Percentiles rank a stretch among this genome's conserved stretches.
These are phyloP conservation scores for Cancer borealis DNA, from an alignment of 2,888 invertebrate genomes.

Conservation along the genomic window DNA sequence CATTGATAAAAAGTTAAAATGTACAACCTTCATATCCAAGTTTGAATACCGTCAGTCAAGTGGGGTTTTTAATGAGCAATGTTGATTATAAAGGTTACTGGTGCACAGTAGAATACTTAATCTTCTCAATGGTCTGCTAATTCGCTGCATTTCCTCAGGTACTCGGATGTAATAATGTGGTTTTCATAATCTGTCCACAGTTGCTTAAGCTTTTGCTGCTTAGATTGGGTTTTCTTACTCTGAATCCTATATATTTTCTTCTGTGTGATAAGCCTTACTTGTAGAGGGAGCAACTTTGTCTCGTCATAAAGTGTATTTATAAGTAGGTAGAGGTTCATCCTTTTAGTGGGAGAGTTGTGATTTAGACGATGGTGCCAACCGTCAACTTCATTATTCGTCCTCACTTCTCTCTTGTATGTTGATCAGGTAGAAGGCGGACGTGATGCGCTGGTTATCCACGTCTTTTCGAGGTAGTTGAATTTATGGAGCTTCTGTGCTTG, in stretches of 20 bases:
- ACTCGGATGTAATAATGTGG: conserved; percentile 49
- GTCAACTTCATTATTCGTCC: conserved; percentile 6
- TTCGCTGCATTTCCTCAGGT: conserved; percentile 46
- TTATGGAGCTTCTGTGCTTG: conserved; percentile 48
- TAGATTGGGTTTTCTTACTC: conserved; percentile 38
- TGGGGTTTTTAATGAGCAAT: too few species aligned
- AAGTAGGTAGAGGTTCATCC: conserved; percentile 45
- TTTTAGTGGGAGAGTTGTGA: conserved; percentile 36
- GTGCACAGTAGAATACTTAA: background rate
- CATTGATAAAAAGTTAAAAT: too few species aligned
- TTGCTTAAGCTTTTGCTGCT: conserved; percentile 23
- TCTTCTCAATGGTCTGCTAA: conserved; percentile 44
- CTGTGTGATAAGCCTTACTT: conserved; percentile 33
- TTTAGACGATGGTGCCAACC: conserved; percentile 48
- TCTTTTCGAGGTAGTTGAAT: conserved; percentile 46
- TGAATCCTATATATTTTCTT: conserved; percentile 32
- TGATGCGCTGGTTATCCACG: conserved; percentile 51
- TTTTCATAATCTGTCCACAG: conserved; percentile 45
- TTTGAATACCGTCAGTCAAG: too few species aligned
- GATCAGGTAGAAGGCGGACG: conserved; percentile 46
- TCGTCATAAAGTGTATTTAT: conserved; percentile 4
- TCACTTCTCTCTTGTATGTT: conserved; percentile 44
- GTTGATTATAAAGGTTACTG: too few species aligned
- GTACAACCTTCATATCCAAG: too few species aligned
- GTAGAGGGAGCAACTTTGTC: conserved; percentile 36